Evolutionary conservation across 2,113 vertebrate species (phyloP), one percentile per base, ranked within the genome.

Genomic region (Myotis brandtii): DNA sequence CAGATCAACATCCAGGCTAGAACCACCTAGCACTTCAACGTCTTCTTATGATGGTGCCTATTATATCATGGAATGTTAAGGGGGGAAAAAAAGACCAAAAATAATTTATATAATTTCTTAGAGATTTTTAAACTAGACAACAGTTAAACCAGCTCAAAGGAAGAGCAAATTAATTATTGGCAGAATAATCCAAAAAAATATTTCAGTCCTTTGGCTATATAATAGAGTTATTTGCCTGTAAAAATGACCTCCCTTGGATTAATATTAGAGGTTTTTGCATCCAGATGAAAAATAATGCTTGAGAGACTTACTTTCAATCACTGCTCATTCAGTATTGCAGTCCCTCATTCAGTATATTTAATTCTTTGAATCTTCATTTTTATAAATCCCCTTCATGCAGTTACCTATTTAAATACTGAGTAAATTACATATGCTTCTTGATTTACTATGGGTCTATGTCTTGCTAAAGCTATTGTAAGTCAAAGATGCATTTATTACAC

Each of bases 151-250:
- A 3, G 1, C 18, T 89, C 16, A 64, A 90, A 81, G 23, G 27
- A 76, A 92, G 37, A 76, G 84, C 30, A 92, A 91, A 72, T 94
- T 96, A 92, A 84, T 90, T 93, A 84, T 85, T 67, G 81, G 46
- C 40, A 93, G 11, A 73, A 73, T 80, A 67, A 93, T 76, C 76
- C 82, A 94, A 93, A 48, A 50, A 91, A 67, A 50, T 52, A 82
- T 86, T 88, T 88, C 27, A 88, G 13, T 69, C 4, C 21, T 87
- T 69, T 92, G 73, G 5, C 27, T 62, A 85, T 81, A 25, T 48
- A 67, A 17, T 37, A 3, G 40, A 50, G 12, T 69, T 67, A 69
- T 54, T 93, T 79, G 6, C 7, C 25, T 85, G 0, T 66, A 72
- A 76, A 72, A 95, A 4, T 11, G 77, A 30, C 23, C 8, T 23